A percentile compares a stretch with the other conserved stretches of the same genome.
phyloP scores from a whole-genome alignment of 1,140 invertebrate genomes.

The Drosophila nigrodunni region DNA sequence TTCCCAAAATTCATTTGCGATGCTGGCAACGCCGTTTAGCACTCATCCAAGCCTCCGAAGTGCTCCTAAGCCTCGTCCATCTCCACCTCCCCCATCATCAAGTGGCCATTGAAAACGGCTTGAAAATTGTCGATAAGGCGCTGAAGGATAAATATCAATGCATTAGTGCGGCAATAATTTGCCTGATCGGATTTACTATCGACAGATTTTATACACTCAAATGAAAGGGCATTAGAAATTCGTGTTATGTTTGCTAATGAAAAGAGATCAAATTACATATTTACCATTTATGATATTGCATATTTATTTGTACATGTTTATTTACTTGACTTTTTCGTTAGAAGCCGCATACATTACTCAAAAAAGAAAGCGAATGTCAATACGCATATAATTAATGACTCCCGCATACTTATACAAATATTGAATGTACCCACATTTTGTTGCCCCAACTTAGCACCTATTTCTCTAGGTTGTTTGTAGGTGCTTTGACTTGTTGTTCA shows the following conservation, averaged over 20 bases:
- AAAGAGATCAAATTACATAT: too few relatives aligned
- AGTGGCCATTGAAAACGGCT: conserved; percentile 38
- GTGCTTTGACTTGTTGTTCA: conserved; percentile 36
- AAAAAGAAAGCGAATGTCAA: too few relatives aligned
- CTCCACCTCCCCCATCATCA: neutral
- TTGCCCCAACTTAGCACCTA: neutral
- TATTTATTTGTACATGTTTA: too few relatives aligned
- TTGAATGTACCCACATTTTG: neutral
- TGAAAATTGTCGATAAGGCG: conserved; percentile 22
- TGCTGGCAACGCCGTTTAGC: conserved; percentile 38
- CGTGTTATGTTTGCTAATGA: too few relatives aligned
- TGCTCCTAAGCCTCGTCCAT: neutral
- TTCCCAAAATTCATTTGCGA: conserved; percentile 38
- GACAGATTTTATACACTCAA: neutral
- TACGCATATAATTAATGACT: neutral
- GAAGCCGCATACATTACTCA: too few relatives aligned
- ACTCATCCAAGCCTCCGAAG: neutral
- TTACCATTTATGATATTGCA: too few relatives aligned
- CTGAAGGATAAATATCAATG: conserved; percentile 36
- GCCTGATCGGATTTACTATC: conserved; percentile 24
- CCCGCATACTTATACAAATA: neutral
- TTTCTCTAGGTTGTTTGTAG: conserved; percentile 1
- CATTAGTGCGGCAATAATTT: conserved; percentile 40
- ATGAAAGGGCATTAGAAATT: too few relatives aligned
- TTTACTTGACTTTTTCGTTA: too few relatives aligned